Percentiles rank a stretch among this genome's conserved stretches.
These are phyloP conservation scores for Neofelis nebulosa DNA, from an alignment of 2,113 vertebrate species.

Conservation along the genomic window DNA sequence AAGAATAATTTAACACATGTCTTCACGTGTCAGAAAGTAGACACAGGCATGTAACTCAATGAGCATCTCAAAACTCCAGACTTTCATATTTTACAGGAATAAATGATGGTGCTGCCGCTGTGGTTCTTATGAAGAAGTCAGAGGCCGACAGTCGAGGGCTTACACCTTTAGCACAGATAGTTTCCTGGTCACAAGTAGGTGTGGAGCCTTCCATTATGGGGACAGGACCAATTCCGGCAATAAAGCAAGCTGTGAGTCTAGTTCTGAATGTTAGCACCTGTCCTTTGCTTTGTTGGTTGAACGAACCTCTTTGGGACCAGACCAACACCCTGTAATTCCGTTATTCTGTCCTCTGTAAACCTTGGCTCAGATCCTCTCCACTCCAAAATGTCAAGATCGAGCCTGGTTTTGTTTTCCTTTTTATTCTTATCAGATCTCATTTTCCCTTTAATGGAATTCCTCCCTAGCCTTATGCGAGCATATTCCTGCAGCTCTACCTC, in stretches of 20 bases:
- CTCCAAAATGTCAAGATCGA: not conserved
- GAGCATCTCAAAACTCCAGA: not conserved
- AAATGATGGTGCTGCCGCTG: slow-evolving; percentile 96
- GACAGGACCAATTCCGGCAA: slow-evolving; percentile 92
- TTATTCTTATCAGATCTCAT: not conserved
- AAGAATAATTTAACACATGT: not conserved
- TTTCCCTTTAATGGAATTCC: not conserved
- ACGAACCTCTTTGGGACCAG: not conserved
- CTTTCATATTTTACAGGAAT: slow-evolving; percentile 85
- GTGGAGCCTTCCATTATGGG: slow-evolving; percentile 97
- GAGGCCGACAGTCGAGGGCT: slow-evolving; percentile 91
- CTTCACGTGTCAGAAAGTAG: not conserved
- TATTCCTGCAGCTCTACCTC: accelerated
- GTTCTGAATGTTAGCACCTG: too few species aligned
- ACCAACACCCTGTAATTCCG: accelerated
- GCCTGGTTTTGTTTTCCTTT: not conserved
- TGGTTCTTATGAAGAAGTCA: slow-evolving; percentile 94
- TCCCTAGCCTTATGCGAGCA: not conserved
- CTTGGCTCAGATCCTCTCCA: not conserved
- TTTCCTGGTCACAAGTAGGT: slow-evolving; percentile 94
- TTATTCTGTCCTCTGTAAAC: not conserved
- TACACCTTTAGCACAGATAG: slow-evolving; percentile 90
- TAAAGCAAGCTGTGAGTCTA: slow-evolving; percentile 94
- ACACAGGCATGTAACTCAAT: too few species aligned
- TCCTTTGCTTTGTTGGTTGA: accelerated